phyloP scores from a whole-genome alignment of 2,113 vertebrate species.

The Strigops habroptila region DNA sequence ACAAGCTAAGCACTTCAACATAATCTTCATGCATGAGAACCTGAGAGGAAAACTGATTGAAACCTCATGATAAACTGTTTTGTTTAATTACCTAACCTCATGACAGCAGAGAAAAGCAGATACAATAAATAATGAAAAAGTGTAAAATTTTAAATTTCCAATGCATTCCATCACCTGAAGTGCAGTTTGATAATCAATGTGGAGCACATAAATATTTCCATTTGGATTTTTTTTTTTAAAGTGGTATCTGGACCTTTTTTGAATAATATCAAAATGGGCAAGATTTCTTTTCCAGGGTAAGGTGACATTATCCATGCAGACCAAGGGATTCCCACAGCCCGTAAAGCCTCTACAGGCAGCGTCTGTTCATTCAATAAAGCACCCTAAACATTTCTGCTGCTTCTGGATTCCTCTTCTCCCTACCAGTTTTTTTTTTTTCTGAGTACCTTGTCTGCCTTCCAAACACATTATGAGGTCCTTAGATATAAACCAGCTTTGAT shows the following conservation, averaged over 20 bases:
- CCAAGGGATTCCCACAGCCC: neutral
- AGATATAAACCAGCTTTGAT: conserved; percentile 55
- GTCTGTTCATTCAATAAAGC: conserved; percentile 35
- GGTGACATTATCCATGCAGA: neutral
- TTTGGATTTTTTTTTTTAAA: neutral
- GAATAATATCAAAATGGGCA: neutral
- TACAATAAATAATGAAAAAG: neutral
- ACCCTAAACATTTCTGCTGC: conserved; percentile 10
- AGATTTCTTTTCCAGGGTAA: neutral
- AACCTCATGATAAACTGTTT: neutral
- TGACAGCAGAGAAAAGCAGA: neutral
- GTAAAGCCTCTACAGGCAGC: neutral
- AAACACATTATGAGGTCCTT: neutral
- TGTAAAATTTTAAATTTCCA: neutral
- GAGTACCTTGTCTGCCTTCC: conserved; percentile 52
- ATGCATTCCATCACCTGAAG: neutral
- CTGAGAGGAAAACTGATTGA: conserved; percentile 17
- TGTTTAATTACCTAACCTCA: conserved; percentile 12
- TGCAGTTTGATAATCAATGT: neutral
- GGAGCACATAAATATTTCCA: neutral
- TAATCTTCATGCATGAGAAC: conserved; percentile 35
- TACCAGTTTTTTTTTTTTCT: neutral
- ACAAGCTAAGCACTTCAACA: conserved; percentile 27
- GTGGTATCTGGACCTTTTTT: neutral
- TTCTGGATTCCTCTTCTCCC: conserved; percentile 11